A percentile compares a stretch with the other conserved stretches of the same genome.
Conservation (phyloP, 1,140 invertebrate genomes). For the Diachasma alloeum region DNA sequence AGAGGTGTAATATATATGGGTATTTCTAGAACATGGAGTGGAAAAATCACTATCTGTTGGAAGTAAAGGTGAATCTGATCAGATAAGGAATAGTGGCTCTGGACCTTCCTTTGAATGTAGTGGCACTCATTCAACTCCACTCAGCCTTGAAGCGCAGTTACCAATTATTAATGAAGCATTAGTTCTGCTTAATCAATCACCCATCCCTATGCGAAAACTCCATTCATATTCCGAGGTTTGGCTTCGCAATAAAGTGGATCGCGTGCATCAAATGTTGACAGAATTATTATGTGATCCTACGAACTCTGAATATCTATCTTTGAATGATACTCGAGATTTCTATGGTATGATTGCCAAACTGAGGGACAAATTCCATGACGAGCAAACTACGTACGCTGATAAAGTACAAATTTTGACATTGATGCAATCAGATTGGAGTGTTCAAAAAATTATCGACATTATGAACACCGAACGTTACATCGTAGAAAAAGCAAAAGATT, state of each 20-base stretch:
- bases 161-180: conserved; percentile 23
- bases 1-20: no score
- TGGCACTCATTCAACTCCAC: background rate
- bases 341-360: conserved; percentile 1
- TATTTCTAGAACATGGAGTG: no score
- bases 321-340: background rate
- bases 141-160: no score
- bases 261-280: background rate
- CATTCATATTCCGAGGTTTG: no score
- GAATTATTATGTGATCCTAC: background rate
- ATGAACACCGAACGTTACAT: background rate
- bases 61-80: background rate
- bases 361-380: conserved; percentile 14
- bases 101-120: background rate
- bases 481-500: background rate
- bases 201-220: no score
- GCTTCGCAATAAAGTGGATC: background rate
- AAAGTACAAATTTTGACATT: conserved; percentile 24
- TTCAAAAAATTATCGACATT: background rate
- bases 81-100: background rate
- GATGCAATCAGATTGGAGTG: background rate
- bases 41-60: no score
- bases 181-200: no score
- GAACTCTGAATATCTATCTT: no score
- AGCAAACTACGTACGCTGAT: conserved; percentile 1